Percentiles rank a stretch among this genome's conserved stretches.
Evolutionary conservation across 1,140 invertebrate species (phyloP).

Genomic region (Nylanderia fulva): DNA sequence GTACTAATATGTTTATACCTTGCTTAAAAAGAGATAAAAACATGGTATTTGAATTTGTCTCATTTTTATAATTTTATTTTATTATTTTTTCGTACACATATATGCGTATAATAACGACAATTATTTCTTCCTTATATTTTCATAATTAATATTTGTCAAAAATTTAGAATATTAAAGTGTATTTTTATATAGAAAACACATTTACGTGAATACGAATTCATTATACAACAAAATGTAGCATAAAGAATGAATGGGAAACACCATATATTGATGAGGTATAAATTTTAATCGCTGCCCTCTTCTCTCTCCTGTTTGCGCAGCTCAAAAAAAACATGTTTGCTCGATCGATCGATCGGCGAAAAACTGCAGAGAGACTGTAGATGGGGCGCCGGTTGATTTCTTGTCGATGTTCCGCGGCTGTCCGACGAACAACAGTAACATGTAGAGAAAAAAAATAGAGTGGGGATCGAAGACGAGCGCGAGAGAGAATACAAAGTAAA

Average conservation of each 20-base stretch:
- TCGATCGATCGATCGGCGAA: slow-evolving; percentile 23
- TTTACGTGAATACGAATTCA: too few species aligned
- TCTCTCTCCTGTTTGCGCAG: neutral
- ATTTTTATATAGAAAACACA: neutral
- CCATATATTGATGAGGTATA: neutral
- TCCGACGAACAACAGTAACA: neutral
- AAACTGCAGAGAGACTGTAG: neutral
- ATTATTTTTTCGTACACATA: neutral
- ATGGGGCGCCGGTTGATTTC: slow-evolving; percentile 27
- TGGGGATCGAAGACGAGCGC: neutral
- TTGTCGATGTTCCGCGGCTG: slow-evolving; percentile 6
- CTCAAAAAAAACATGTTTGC: slow-evolving; percentile 45
- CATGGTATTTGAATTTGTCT: neutral
- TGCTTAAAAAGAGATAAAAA: neutral
- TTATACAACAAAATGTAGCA: neutral
- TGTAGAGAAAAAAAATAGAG: neutral
- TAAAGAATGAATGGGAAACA: neutral
- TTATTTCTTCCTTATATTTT: neutral
- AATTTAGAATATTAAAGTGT: too few species aligned
- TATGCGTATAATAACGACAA: too few species aligned
- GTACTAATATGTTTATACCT: neutral
- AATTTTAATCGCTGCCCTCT: neutral
- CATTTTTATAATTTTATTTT: neutral
- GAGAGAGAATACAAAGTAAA: slow-evolving; percentile 50
- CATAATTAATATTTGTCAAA: neutral